A percentile compares a stretch with the other conserved stretches of the same genome.
Evolutionary conservation across 2,113 vertebrate species (phyloP).

Genomic region (Acrocephalus kingi): DNA sequence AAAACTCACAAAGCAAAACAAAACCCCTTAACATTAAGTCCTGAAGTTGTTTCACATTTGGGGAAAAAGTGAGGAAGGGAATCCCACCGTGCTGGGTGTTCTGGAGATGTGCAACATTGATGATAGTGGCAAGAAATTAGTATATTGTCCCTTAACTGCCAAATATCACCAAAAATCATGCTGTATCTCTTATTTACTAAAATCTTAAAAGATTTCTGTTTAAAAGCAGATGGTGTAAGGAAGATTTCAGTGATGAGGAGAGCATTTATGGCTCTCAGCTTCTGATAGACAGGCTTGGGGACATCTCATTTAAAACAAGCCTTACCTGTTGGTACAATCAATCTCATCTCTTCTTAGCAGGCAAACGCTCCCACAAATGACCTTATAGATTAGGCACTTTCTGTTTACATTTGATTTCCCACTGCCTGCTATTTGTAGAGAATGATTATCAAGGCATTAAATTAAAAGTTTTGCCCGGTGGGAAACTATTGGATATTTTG

Average conservation of each 20-base stretch:
- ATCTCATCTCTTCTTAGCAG: conserved; percentile 40
- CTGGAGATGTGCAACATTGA: not conserved
- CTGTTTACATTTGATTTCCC: conserved; percentile 54
- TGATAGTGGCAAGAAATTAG: not conserved
- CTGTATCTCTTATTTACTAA: not conserved
- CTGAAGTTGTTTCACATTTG: not conserved
- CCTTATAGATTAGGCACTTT: conserved; percentile 53
- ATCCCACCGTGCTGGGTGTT: not conserved
- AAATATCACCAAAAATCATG: not conserved
- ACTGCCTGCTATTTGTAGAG: conserved; percentile 42
- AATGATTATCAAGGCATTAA: conserved; percentile 61
- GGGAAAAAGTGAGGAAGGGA: not conserved
- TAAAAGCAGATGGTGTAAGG: not conserved
- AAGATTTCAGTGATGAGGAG: not conserved
- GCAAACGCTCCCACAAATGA: conserved; percentile 29
- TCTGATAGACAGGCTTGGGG: not conserved
- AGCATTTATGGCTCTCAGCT: not conserved
- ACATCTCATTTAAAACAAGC: not conserved
- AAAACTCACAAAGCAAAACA: not conserved
- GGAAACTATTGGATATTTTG: conserved; percentile 56
- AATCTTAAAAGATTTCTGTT: not conserved
- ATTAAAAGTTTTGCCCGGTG: conserved; percentile 48
- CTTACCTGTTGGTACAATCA: conserved; percentile 20
- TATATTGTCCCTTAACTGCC: not conserved
- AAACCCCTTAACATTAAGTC: not conserved